Percentiles rank a stretch among this genome's conserved stretches.
These are phyloP conservation scores for Macroteleia sp. DNA, from an alignment of 2,888 invertebrate species.

Conservation along the genomic window DNA sequence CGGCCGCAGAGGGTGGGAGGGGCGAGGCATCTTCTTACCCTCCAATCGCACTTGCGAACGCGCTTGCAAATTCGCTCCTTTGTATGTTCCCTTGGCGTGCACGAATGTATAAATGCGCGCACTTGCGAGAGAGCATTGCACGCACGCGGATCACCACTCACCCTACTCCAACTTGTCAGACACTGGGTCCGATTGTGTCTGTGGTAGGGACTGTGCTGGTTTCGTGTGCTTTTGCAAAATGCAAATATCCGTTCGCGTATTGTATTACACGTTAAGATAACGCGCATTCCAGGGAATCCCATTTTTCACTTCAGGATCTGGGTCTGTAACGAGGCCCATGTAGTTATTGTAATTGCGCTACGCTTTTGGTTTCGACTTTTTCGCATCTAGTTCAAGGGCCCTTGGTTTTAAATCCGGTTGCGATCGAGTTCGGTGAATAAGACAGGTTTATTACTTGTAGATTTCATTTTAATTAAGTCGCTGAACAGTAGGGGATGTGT, in stretches of 20 bases:
- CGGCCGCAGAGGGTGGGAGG: conserved; percentile 76
- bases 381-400: conserved; percentile 58
- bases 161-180: conserved; percentile 29
- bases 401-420: conserved; percentile 13
- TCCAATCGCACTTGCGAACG: conserved; percentile 76
- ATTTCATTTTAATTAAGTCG: conserved; percentile 44
- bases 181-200: conserved; percentile 36
- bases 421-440: conserved; percentile 31
- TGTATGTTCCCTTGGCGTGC: conserved; percentile 56
- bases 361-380: conserved; percentile 46
- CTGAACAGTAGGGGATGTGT: background rate
- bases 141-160: conserved; percentile 45
- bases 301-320: conserved; percentile 67
- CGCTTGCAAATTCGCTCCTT: conserved; percentile 66
- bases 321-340: conserved; percentile 69
- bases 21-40: conserved; percentile 77
- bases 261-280: conserved; percentile 81
- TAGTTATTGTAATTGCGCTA: conserved; percentile 69
- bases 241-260: conserved; percentile 82
- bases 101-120: conserved; percentile 56
- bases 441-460: conserved; percentile 20
- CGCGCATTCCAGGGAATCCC: conserved; percentile 68
- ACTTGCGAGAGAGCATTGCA: conserved; percentile 43
- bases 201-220: conserved; percentile 14
- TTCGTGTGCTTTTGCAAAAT: conserved; percentile 63